Evolutionary conservation across 2,113 vertebrate genomes (phyloP).

Genomic region (Planiliza haematocheilus): DNA sequence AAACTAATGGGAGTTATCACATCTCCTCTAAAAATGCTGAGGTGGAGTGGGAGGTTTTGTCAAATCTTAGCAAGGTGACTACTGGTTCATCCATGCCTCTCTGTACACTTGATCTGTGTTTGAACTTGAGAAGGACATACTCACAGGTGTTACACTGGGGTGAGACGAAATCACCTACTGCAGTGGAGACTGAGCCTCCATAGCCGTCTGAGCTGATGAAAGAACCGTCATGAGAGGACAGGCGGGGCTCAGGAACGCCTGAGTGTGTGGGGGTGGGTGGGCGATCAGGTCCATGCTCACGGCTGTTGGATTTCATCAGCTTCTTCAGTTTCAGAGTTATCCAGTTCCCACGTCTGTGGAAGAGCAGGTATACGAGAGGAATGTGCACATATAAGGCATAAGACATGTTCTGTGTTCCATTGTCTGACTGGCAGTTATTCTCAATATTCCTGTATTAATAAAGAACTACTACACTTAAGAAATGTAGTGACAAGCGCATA

Average conservation of each 20-base stretch:
- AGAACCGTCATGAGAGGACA: conserved; percentile 66
- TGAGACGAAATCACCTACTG: conserved; percentile 51
- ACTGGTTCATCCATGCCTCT: not conserved
- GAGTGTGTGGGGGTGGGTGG: conserved; percentile 84
- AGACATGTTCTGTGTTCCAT: too few relatives aligned
- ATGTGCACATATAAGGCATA: too few relatives aligned
- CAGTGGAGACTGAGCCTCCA: conserved; percentile 62
- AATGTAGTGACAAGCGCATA: not conserved
- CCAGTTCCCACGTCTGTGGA: conserved; percentile 94
- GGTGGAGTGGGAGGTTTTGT: not conserved
- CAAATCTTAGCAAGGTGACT: not conserved
- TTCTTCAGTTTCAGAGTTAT: conserved; percentile 97
- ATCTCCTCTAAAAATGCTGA: not conserved
- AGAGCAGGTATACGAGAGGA: conserved; percentile 22
- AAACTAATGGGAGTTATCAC: conserved; percentile 9
- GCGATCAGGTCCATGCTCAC: conserved; percentile 82
- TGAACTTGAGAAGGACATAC: conserved; percentile 45
- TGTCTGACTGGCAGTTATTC: too few relatives aligned
- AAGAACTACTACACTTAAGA: not conserved
- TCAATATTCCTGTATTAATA: not conserved
- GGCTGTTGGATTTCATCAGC: conserved; percentile 94
- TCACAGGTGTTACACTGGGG: conserved; percentile 72
- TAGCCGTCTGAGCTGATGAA: conserved; percentile 72
- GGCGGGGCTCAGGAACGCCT: conserved; percentile 85
- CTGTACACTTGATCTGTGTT: conserved; percentile 15